These are phyloP conservation scores for Cecidostiba fungosa DNA, from an alignment of 2,888 invertebrate genomes.

Conservation along the genomic window DNA sequence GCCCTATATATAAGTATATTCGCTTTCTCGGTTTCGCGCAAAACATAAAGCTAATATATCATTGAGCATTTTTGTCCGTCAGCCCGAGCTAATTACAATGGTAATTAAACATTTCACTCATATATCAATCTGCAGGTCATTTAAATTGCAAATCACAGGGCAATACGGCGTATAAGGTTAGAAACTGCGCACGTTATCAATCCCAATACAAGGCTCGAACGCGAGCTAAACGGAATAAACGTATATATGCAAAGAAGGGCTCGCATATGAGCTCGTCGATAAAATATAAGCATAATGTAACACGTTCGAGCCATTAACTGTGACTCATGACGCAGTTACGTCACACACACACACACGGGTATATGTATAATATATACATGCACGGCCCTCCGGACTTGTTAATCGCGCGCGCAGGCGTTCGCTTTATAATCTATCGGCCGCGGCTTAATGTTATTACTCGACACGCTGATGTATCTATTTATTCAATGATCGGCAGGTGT, in stretches of 20 bases:
- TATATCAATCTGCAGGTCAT: slow-evolving; percentile 53
- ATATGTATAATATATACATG: neutral
- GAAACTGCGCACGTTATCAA: slow-evolving; percentile 17
- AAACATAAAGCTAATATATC: slow-evolving; percentile 42
- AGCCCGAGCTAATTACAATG: slow-evolving; percentile 53
- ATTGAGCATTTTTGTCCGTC: slow-evolving; percentile 26
- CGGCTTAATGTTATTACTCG: slow-evolving; percentile 66
- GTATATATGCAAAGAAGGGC: slow-evolving; percentile 45
- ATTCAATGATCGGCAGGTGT: slow-evolving; percentile 69
- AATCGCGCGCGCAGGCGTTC: slow-evolving; percentile 62
- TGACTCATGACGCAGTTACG: slow-evolving; percentile 69
- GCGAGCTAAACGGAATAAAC: neutral
- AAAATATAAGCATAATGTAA: slow-evolving; percentile 67
- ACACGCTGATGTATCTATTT: slow-evolving; percentile 68
- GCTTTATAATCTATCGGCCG: slow-evolving; percentile 65
- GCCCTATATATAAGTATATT: neutral
- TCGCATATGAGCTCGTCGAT: slow-evolving; percentile 62
- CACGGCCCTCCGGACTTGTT: slow-evolving; percentile 65
- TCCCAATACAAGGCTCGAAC: neutral
- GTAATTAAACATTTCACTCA: slow-evolving; percentile 61
- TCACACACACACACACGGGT: slow-evolving; percentile 56
- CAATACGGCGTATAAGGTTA: neutral
- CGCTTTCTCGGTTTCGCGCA: slow-evolving; percentile 41
- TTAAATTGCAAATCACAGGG: slow-evolving; percentile 57
- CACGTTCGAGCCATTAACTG: slow-evolving; percentile 66